Base-by-base conservation (phyloP, 1,140 invertebrate species). In the Chrysopa pallens region DNA sequence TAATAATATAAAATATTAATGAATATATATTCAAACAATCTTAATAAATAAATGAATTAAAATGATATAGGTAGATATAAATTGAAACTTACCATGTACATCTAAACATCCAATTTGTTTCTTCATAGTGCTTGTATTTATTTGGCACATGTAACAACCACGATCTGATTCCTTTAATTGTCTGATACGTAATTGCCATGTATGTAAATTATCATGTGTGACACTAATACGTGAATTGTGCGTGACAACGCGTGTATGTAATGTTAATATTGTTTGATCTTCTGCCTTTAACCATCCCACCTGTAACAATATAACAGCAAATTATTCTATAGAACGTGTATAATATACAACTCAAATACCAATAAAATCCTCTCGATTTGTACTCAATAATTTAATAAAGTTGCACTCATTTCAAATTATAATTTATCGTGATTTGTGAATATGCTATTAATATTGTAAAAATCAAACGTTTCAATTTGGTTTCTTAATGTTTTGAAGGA, bases 81-180 rank as follows among this genome's bases (percentile, higher is more conserved):
- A 46, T 7, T 31, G 17, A 9, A 39, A 52, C 73, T 72, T 64
- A 83, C 80, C 76, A 46, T 77, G 69, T 38, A 84, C 76, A 50
- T 80, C 73, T 31, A 84, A 60, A 56, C 78, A 80, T 12, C 76
- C 80, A 6, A 75, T 56, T 49, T 74, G 69, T 39, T 70, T 73
- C 52, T 72, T 76, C 70, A 82, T 76, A n/a, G 73, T 66, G 39
- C 65, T 68, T 13, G 78, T 79, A 61, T 81, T 83, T 46, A 82
- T 73, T 57, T 77, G 72, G 53, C 72, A 76, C 67, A 76, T 73
- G 56, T 77, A 77, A 53, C 73, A 76, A 29, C 70, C 76, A 43
- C 64, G 64, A 50, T 78, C 75, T 13, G 64, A 56, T 53, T 73
- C 71, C 53, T 70, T 74, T 17, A 78, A 62, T 46, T 75, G 68